Evolutionary conservation across 23 tunicate genomes (phyloP), one percentile per base, ranked within the genome.

Genomic region (Ascidia mentula): DNA sequence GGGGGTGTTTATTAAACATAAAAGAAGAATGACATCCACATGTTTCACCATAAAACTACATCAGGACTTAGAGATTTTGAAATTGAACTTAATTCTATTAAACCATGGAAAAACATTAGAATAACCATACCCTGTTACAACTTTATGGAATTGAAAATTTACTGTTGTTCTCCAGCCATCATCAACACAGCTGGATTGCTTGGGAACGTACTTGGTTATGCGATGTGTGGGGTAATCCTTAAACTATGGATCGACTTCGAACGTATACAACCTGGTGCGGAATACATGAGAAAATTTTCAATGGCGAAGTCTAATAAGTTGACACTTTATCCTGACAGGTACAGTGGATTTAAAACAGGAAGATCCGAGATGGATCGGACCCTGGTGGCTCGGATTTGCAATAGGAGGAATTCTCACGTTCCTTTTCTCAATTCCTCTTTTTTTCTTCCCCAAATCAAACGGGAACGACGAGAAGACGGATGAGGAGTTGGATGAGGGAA

Each of bases 341-440:
- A 53, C 28, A 9, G 65, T 53, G 22, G 13, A 53, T 9, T 53
- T 53, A 9, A 26, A 9, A 53, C 65, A 53, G 4, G 65, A 53
- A 53, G 65, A 53, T 53, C 65, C 65, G 12, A 53, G 65, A 9
- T 53, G 65, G 65, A 53, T 53, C 65, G 65, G 65, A 5, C 28
- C 65, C 65, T 53, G 65, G 65, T 53, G 65, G 65, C 24, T 53
- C 65, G 65, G 65, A 53, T 53, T 53, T 53, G 13, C 13, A 28
- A 26, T 53, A 3, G 65, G 65, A 26, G 65, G 65, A 9, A 53
- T 53, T 9, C 13, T 53, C 28, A 53, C 24, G 12, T 53, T 53
- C 24, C 24, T 53, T 28, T 53, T 53, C 13, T 20, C 12, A 3
- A 26, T 53, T 1, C 12, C 65, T 53, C 24, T 53, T 26, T 53